Evolutionary conservation across 1,140 invertebrate genomes (phyloP).

Genomic region (Cotesia typhae): DNA sequence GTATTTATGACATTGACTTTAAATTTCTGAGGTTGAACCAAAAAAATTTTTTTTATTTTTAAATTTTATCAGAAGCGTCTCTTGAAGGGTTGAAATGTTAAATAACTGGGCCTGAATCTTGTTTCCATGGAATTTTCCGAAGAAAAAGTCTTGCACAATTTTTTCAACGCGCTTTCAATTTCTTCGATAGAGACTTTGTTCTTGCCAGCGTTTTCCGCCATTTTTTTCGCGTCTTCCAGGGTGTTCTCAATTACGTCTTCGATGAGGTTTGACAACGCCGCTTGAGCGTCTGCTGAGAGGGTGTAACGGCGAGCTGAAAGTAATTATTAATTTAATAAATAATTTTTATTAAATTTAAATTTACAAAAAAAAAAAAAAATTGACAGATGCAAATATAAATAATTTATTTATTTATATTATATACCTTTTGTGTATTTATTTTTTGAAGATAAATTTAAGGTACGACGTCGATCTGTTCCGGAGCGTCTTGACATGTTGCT

Average conservation of each 20-base stretch:
- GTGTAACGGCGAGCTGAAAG: constrained; percentile 46
- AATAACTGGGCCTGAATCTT: too few species aligned
- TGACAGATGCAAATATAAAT: not conserved
- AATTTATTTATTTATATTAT: not conserved
- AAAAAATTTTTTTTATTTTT: too few species aligned
- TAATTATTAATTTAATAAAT: not conserved
- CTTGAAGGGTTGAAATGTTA: too few species aligned
- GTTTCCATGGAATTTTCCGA: not conserved
- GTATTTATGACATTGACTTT: too few species aligned
- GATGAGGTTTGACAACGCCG: constrained; percentile 50
- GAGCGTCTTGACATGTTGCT: constrained; percentile 31
- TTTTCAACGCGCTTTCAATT: constrained; percentile 50
- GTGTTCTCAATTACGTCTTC: constrained; percentile 57
- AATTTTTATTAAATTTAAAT: too few species aligned
- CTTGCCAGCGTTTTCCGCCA: constrained; percentile 50
- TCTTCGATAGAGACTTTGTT: constrained; percentile 47
- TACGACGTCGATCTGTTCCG: constrained; percentile 6
- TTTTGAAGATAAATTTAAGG: not conserved
- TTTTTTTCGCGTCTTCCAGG: constrained; percentile 52
- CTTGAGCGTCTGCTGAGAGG: constrained; percentile 49
- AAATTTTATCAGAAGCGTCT: too few species aligned
- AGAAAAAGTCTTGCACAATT: constrained; percentile 48
- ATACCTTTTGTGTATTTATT: not conserved
- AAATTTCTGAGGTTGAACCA: too few species aligned
- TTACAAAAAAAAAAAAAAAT: not conserved